Conservation (phyloP, 2,888 invertebrate species). For the Autographa pulchrina region DNA sequence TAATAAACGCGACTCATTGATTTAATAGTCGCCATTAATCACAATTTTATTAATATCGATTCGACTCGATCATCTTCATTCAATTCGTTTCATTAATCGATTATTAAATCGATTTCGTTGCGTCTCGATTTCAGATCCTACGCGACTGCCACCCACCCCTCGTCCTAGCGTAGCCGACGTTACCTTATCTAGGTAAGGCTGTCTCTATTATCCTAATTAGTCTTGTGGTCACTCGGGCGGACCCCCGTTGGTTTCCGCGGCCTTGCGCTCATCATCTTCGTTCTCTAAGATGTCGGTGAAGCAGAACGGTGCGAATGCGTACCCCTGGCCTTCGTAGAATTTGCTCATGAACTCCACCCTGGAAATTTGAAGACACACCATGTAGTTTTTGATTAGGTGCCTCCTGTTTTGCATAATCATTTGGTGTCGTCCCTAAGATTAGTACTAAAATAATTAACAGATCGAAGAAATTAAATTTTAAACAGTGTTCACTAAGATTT, state of each 20-base stretch:
- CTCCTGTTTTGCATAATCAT: no score
- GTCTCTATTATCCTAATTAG: constrained; percentile 47
- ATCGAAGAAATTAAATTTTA: no score
- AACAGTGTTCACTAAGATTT: no score
- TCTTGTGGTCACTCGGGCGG: constrained; percentile 76
- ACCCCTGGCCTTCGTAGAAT: constrained; percentile 94
- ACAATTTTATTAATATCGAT: no score
- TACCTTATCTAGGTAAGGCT: constrained; percentile 39
- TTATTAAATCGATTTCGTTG: not conserved
- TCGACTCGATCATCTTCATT: not conserved
- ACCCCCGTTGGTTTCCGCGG: constrained; percentile 69
- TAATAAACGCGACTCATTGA: no score
- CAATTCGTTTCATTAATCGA: not conserved
- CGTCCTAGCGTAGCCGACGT: constrained; percentile 39
- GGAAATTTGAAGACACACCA: constrained; percentile 73
- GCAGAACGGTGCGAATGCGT: constrained; percentile 93
- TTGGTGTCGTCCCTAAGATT: no score
- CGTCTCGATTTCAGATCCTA: not conserved
- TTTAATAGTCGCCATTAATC: no score
- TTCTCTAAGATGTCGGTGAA: constrained; percentile 90
- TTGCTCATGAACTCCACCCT: constrained; percentile 99
- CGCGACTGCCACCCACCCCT: constrained; percentile 30
- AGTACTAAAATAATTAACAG: no score
- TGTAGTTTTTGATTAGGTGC: not conserved
- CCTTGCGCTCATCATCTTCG: constrained; percentile 76